Conservation (phyloP, 2,113 vertebrate genomes). For the Cynocephalus volans region DNA sequence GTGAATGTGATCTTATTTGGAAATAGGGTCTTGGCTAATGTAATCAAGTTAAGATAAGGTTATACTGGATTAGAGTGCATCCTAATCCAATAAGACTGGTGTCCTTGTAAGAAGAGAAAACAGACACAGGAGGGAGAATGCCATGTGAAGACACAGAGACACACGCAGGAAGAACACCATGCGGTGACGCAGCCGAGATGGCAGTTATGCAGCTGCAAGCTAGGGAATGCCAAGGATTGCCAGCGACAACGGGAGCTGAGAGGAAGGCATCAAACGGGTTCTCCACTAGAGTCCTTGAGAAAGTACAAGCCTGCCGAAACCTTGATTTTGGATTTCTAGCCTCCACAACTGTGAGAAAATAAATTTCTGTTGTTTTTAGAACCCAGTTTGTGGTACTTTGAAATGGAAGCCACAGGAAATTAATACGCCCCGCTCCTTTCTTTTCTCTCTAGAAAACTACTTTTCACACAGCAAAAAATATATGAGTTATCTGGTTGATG, state of each 20-base stretch:
- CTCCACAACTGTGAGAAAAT: not conserved
- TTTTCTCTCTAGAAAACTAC: not conserved
- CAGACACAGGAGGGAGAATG: not conserved
- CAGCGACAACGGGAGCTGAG: not conserved
- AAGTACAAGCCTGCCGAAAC: not conserved
- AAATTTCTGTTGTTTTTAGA: not conserved
- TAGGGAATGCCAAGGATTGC: not conserved
- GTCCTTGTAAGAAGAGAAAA: slow-evolving; percentile 22
- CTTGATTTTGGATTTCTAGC: not conserved
- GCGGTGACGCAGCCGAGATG: not conserved
- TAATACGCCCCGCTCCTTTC: not conserved
- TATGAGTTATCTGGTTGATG: slow-evolving; percentile 7
- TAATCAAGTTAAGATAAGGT: not conserved
- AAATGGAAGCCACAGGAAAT: not conserved
- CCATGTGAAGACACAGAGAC: not conserved
- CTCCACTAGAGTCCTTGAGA: not conserved
- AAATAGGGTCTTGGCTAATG: not conserved
- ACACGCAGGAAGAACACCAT: not conserved
- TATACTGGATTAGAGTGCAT: not conserved
- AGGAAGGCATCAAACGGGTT: not conserved
- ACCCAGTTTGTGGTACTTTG: not conserved
- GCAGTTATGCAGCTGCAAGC: not conserved
- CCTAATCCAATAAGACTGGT: not conserved
- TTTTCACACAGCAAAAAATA: not conserved
- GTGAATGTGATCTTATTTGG: not conserved